Evolutionary conservation across 1,140 invertebrate species (phyloP).

Genomic region (Anadara kagoshimensis): DNA sequence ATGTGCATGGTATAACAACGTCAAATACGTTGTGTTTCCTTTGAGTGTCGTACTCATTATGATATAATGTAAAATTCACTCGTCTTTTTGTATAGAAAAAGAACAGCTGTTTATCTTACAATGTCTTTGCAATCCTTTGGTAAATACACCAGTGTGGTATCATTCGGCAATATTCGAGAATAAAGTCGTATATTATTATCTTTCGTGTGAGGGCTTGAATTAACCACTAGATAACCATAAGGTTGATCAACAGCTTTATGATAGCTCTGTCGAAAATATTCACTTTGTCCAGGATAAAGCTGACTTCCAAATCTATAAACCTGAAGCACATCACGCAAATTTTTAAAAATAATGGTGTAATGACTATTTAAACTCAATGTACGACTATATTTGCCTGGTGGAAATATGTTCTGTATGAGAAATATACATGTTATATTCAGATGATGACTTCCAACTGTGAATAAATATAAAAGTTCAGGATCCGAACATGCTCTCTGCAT

Average conservation of each 20-base stretch:
- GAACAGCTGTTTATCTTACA: no score
- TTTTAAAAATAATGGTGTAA: constrained; percentile 28
- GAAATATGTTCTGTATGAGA: constrained; percentile 29
- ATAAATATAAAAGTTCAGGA: constrained; percentile 17
- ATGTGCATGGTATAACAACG: constrained; percentile 1
- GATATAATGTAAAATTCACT: background rate
- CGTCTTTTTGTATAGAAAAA: background rate
- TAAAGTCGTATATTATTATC: constrained; percentile 14
- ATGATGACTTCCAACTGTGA: constrained; percentile 23
- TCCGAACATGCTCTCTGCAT: constrained; percentile 7
- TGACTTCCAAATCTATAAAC: constrained; percentile 28
- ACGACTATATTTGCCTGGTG: constrained; percentile 20
- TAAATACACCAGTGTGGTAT: constrained; percentile 24
- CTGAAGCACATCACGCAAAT: constrained; percentile 29
- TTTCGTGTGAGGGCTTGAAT: background rate
- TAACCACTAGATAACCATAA: constrained; percentile 25
- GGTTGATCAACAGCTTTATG: constrained; percentile 8
- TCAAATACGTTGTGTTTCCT: constrained; percentile 1
- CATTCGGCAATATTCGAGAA: constrained; percentile 13
- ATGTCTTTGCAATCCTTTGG: background rate
- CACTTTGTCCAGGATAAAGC: constrained; percentile 19
- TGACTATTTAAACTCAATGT: no score
- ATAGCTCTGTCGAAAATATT: constrained; percentile 24
- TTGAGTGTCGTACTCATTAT: constrained; percentile 15
- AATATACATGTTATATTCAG: constrained; percentile 16